phyloP scores from a whole-genome alignment of 1,140 invertebrate species.

The Carposina sasakii region DNA sequence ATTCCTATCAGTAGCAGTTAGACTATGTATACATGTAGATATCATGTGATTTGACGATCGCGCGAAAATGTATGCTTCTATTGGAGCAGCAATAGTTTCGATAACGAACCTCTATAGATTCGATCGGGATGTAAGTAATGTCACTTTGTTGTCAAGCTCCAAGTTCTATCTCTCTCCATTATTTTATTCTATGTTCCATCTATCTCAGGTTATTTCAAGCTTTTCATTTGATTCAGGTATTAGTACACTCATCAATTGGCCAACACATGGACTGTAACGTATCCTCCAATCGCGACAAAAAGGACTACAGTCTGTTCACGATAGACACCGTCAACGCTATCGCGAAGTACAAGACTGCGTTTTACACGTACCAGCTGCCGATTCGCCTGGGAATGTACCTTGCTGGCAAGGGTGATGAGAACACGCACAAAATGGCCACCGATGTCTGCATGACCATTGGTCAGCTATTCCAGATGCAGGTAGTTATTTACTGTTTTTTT shows the following conservation, averaged over 20 bases:
- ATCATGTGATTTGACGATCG: no score
- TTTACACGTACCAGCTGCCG: slow-evolving; percentile 91
- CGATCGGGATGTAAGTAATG: no score
- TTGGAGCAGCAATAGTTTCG: no score
- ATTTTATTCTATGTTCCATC: no score
- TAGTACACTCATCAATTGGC: slow-evolving; percentile 81
- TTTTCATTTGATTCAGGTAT: slow-evolving; percentile 32
- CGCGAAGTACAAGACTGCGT: slow-evolving; percentile 93
- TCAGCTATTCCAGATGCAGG: slow-evolving; percentile 92
- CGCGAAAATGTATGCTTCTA: no score
- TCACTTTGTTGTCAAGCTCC: no score
- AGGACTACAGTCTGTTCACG: slow-evolving; percentile 80
- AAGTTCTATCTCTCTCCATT: no score
- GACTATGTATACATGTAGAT: no score
- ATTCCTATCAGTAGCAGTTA: no score
- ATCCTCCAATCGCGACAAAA: slow-evolving; percentile 71
- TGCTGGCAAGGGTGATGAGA: slow-evolving; percentile 79
- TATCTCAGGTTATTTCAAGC: no score
- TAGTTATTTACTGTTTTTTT: no score
- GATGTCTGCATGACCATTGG: slow-evolving; percentile 89
- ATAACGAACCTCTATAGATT: no score
- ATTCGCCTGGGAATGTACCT: slow-evolving; percentile 86
- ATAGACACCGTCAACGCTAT: slow-evolving; percentile 87
- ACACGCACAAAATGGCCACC: slow-evolving; percentile 80
- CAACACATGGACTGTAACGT: slow-evolving; percentile 82